phyloP scores from a whole-genome alignment of 2,113 vertebrate genomes.

The Mesocricetus auratus region DNA sequence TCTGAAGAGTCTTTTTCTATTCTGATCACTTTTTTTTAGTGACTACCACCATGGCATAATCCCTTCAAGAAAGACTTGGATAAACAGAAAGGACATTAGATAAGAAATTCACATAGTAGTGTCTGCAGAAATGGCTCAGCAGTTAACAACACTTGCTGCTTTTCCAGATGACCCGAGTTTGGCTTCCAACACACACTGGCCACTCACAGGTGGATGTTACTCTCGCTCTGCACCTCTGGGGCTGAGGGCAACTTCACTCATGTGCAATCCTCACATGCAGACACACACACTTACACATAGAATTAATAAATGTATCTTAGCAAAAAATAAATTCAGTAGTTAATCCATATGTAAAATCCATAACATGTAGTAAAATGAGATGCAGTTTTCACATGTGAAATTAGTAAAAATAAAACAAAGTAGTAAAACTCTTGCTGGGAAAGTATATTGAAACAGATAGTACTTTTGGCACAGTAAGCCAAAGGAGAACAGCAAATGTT shows the following conservation, averaged over 20 bases:
- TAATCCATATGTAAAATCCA: background rate
- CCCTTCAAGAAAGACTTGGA: background rate
- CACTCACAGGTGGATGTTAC: background rate
- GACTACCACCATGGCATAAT: background rate
- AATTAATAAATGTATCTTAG: background rate
- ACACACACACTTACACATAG: background rate
- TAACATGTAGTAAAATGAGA: background rate
- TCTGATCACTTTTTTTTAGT: background rate
- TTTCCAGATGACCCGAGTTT: background rate
- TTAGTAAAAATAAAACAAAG: background rate
- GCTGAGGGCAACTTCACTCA: background rate
- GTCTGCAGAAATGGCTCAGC: background rate
- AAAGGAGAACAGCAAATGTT: background rate
- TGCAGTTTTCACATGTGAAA: background rate
- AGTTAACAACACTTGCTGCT: background rate
- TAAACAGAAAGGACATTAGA: background rate
- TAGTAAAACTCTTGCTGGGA: background rate
- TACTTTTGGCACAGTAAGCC: background rate
- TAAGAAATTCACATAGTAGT: background rate
- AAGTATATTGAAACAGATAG: background rate
- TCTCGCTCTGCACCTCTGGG: background rate
- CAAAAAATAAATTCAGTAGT: background rate
- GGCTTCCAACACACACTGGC: background rate
- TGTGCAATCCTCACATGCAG: background rate
- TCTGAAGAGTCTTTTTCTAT: background rate